Evolutionary conservation across 2,888 invertebrate species (phyloP), one percentile per base, ranked within the genome.

Genomic region (Hypomecis punctinalis): DNA sequence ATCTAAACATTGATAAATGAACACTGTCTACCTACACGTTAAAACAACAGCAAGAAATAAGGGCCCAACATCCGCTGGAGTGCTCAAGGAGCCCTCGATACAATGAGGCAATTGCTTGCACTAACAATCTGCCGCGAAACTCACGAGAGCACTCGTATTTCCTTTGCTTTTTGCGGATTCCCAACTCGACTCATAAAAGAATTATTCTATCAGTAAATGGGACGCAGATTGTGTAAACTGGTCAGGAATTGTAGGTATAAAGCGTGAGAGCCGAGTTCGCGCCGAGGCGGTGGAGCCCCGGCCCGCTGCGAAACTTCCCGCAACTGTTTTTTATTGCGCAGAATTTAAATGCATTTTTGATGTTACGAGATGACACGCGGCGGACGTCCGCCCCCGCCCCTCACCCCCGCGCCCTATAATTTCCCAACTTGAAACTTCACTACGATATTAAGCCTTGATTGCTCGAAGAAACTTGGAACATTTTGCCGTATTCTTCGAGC

Each of bases 261-360:
- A 79, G 82, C 36, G 68, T 55, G 61, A 57, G 67, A 57, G 63
- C 52, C 57, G 65, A 66, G 65, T 61, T 61, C 52, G 53, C 61
- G 61, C 46, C 62, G 64, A 57, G 60, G 66, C 62, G 69, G 67
- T 49, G 60, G 85, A 85, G 84, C 85, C 91, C 88, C 87, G 87
- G 85, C 85, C 85, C 89, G 88, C 85, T 82, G 85, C 80, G 84
- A 92, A 93, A 91, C 88, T 92, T 92, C 86, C 84, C 85, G 88
- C 86, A 88, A 88, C 90, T 89, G 90, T 92, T 93, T 93, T 93
- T 93, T 92, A 92, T 93, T 93, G 93, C 91, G 90, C 90, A 83
- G 89, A 92, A 92, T 93, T 91, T 93, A 93, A 93, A 93, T 93
- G 93, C 93, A 93, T 93, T 93, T 93, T 93, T 93, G 93, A 91